Conservation (phyloP, 2,888 invertebrate genomes). For the Drosophila hamatofila region DNA sequence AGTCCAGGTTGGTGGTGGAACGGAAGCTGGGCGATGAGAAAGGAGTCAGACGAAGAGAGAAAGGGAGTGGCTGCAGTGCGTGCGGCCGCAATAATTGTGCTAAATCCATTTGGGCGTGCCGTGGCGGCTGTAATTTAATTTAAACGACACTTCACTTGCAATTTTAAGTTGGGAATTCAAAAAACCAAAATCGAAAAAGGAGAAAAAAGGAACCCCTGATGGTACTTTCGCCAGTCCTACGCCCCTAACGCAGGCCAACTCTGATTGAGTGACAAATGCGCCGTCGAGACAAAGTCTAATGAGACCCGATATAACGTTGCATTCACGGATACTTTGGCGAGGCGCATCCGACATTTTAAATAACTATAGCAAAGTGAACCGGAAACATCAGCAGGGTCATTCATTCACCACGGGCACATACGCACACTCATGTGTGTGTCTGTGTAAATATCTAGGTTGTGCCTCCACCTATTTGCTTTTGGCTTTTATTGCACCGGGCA, state of each 20-base stretch:
- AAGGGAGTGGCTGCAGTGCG: conserved; percentile 35
- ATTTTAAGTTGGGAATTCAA: conserved; percentile 45
- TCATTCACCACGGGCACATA: conserved; percentile 34
- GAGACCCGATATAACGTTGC: conserved; percentile 70
- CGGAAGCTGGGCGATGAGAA: conserved; percentile 4
- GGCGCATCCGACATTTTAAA: conserved; percentile 63
- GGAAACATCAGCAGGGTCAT: conserved; percentile 66
- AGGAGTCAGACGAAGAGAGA: neutral
- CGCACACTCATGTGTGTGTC: conserved; percentile 13
- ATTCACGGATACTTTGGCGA: conserved; percentile 50
- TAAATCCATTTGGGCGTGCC: conserved; percentile 56
- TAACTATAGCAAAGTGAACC: conserved; percentile 76
- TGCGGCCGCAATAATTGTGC: conserved; percentile 70
- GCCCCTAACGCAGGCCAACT: neutral
- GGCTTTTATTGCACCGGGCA: conserved; percentile 71
- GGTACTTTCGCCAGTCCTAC: conserved; percentile 8
- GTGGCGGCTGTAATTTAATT: conserved; percentile 76
- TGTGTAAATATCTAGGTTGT: conserved; percentile 28
- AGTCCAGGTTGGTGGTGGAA: conserved; percentile 33
- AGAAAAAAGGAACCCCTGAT: neutral
- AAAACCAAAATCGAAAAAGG: neutral
- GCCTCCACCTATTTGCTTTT: conserved; percentile 67
- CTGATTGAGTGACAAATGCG: conserved; percentile 66
- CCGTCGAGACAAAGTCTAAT: conserved; percentile 55
- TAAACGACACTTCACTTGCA: conserved; percentile 76